Evolutionary conservation across 2,113 vertebrate genomes (phyloP).

Genomic region (Nycticryphes semicollaris): DNA sequence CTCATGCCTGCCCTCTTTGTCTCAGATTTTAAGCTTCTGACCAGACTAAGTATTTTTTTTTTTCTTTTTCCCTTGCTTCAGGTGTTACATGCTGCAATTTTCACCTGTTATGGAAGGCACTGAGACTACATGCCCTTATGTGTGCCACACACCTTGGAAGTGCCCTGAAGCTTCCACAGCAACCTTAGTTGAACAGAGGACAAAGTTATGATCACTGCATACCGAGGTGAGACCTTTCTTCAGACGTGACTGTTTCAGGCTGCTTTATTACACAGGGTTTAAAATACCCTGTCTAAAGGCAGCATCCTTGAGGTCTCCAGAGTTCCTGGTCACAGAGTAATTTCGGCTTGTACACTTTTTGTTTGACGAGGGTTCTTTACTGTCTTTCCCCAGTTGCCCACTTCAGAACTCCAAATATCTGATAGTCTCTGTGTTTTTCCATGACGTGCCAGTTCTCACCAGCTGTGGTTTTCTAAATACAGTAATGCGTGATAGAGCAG

Average conservation of each 20-base stretch:
- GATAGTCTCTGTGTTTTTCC: neutral
- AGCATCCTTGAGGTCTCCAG: neutral
- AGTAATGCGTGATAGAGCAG: neutral
- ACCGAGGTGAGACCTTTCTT: neutral
- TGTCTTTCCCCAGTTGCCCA: neutral
- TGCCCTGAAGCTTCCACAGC: neutral
- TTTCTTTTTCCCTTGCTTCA: neutral
- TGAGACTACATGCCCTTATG: neutral
- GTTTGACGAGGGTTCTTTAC: neutral
- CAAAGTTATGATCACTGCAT: neutral
- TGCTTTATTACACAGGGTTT: neutral
- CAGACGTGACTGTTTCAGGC: neutral
- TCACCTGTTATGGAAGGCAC: neutral
- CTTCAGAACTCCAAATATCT: neutral
- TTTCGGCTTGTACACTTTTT: neutral
- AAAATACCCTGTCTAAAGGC: neutral
- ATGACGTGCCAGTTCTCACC: neutral
- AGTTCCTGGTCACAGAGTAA: neutral
- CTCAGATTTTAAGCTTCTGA: neutral
- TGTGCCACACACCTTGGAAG: neutral
- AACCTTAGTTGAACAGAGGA: neutral
- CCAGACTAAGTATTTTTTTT: too few relatives aligned
- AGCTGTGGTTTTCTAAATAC: slow-evolving; percentile 39
- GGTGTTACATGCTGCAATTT: neutral
- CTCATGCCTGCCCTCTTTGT: neutral